Percentiles rank a stretch among this genome's conserved stretches.
phyloP scores from a whole-genome alignment of 1,140 invertebrate genomes.

The Bombus superbus region DNA sequence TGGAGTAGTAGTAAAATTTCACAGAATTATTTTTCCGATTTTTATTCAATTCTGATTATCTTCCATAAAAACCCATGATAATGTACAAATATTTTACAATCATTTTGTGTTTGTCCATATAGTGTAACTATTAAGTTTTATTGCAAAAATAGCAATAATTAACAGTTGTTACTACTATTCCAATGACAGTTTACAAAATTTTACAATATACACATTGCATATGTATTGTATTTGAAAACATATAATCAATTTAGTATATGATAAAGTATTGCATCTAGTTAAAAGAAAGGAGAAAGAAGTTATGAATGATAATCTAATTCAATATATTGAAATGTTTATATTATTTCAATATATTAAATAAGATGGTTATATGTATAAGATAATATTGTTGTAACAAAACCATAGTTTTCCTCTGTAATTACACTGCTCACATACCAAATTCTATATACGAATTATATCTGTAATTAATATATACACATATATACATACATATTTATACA shows the following conservation, averaged over 20 bases:
- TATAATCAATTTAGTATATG: conserved; percentile 17
- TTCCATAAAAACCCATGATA: conserved; percentile 26
- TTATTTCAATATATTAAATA: conserved; percentile 45
- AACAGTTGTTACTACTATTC: conserved; percentile 46
- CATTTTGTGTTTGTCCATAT: conserved; percentile 2
- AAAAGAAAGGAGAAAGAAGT: not conserved
- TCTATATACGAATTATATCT: conserved; percentile 61
- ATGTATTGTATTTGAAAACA: conserved; percentile 17
- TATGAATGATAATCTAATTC: conserved; percentile 1
- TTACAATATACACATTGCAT: conserved; percentile 25
- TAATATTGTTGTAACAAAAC: conserved; percentile 57
- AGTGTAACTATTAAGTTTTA: conserved; percentile 10
- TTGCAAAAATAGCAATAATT: conserved; percentile 29
- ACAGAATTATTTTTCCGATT: not conserved
- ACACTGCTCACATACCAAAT: conserved; percentile 58
- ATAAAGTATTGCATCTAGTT: not conserved
- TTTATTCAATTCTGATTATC: conserved; percentile 6
- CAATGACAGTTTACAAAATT: conserved; percentile 28
- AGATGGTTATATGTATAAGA: conserved; percentile 39
- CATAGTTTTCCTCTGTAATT: conserved; percentile 57
- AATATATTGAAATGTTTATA: conserved; percentile 18
- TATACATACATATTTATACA: conserved; percentile 3
- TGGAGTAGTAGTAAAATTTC: conserved; percentile 54
- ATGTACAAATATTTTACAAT: conserved; percentile 45
- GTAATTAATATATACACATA: conserved; percentile 32